A percentile compares a stretch with the other conserved stretches of the same genome.
These are phyloP conservation scores for Pterostichus madidus DNA, from an alignment of 2,888 invertebrate species.

Conservation along the genomic window DNA sequence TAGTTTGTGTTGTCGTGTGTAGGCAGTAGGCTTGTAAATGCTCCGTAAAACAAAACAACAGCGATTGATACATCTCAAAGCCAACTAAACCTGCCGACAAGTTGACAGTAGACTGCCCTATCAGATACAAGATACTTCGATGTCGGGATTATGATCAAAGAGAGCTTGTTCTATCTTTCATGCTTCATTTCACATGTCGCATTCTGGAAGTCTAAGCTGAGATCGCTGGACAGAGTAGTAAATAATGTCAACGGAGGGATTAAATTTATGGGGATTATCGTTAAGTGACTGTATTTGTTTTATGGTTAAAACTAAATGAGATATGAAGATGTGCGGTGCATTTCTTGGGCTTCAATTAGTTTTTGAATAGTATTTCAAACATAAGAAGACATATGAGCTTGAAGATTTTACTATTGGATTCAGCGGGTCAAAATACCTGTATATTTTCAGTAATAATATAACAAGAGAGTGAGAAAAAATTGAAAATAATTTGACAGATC, in stretches of 20 bases:
- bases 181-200: slow-evolving; percentile 31
- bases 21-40: slow-evolving; percentile 6
- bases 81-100: slow-evolving; percentile 10
- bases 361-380: no score
- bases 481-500: no score
- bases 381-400: no score
- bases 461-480: no score
- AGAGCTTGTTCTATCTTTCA: slow-evolving; percentile 7
- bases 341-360: no score
- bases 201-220: not conserved
- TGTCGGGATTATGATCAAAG: slow-evolving; percentile 34
- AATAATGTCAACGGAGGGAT: slow-evolving; percentile 5
- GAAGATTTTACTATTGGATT: no score
- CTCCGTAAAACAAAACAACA: slow-evolving; percentile 30
- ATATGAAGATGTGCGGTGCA: no score
- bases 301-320: no score
- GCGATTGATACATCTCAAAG: slow-evolving; percentile 27
- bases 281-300: no score
- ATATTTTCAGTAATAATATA: no score
- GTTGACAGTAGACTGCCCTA: not conserved
- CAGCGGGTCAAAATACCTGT: no score
- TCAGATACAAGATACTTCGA: slow-evolving; percentile 20
- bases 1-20: slow-evolving; percentile 13
- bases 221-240: no score
- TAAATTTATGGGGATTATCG: not conserved